These are phyloP conservation scores for Diglossa cyanea DNA, from an alignment of 2,797 vertebrate genomes.

Conservation along the genomic window DNA sequence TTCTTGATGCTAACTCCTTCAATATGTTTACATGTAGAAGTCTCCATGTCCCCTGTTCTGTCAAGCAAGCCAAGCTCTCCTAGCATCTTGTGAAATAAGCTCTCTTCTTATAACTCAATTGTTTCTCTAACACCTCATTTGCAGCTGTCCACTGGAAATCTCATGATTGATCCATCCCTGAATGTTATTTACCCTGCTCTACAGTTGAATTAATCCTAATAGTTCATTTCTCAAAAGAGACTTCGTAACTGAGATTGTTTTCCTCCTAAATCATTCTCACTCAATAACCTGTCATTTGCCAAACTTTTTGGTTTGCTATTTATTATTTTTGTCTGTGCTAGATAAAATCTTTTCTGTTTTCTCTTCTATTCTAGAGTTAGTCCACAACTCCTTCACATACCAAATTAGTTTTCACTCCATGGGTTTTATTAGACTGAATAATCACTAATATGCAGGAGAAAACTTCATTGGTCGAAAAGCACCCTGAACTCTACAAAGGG, in stretches of 20 bases:
- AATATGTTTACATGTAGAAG: neutral
- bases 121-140: neutral
- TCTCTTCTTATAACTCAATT: neutral
- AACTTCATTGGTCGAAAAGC: neutral
- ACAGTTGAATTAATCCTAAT: neutral
- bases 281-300: neutral
- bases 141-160: neutral
- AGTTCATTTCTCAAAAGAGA: neutral
- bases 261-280: neutral
- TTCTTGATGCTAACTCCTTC: neutral
- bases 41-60: neutral
- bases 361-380: neutral
- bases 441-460: neutral
- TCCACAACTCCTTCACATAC: neutral
- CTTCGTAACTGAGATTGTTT: neutral
- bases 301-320: neutral
- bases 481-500: neutral
- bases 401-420: neutral
- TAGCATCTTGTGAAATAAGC: neutral
- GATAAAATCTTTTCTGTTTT: neutral
- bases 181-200: neutral
- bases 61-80: neutral
- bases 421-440: neutral
- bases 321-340: neutral
- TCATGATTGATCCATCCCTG: neutral